Evolutionary conservation across 2,888 invertebrate species (phyloP).

Genomic region (Hirtodrosophila duncani): DNA sequence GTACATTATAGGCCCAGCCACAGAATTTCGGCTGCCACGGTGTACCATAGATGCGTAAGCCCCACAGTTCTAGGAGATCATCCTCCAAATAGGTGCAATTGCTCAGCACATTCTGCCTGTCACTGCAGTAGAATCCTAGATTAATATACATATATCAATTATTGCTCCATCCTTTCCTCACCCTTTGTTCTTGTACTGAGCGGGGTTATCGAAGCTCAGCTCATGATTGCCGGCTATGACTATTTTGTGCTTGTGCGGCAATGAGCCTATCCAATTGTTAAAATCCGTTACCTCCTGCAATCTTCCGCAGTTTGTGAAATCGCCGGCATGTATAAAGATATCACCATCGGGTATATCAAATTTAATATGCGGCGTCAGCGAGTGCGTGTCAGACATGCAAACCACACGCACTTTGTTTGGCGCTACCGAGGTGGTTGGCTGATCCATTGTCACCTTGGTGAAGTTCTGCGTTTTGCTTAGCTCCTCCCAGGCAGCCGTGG

Average conservation of each 20-base stretch:
- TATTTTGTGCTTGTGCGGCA: conserved; percentile 88
- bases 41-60: conserved; percentile 88
- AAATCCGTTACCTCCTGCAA: conserved; percentile 86
- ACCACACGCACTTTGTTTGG: conserved; percentile 85
- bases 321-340: conserved; percentile 90
- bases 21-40: conserved; percentile 92
- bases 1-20: conserved; percentile 90
- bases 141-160: no score
- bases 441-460: conserved; percentile 82
- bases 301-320: conserved; percentile 88
- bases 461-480: conserved; percentile 83
- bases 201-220: conserved; percentile 86
- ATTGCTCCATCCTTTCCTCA: no score
- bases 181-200: conserved; percentile 73
- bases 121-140: no score
- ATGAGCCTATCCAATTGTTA: conserved; percentile 86
- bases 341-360: conserved; percentile 87
- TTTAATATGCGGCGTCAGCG: conserved; percentile 83
- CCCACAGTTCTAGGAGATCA: conserved; percentile 82
- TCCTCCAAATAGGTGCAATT: conserved; percentile 90
- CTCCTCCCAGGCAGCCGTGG: conserved; percentile 86
- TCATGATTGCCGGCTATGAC: conserved; percentile 94
- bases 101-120: conserved; percentile 82
- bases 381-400: conserved; percentile 92
- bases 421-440: conserved; percentile 81